Percentiles rank a stretch among this genome's conserved stretches.
These are phyloP conservation scores for Parazoanthus atlanticus DNA, from an alignment of 92 coral and sea anemone genomes.

Conservation along the genomic window DNA sequence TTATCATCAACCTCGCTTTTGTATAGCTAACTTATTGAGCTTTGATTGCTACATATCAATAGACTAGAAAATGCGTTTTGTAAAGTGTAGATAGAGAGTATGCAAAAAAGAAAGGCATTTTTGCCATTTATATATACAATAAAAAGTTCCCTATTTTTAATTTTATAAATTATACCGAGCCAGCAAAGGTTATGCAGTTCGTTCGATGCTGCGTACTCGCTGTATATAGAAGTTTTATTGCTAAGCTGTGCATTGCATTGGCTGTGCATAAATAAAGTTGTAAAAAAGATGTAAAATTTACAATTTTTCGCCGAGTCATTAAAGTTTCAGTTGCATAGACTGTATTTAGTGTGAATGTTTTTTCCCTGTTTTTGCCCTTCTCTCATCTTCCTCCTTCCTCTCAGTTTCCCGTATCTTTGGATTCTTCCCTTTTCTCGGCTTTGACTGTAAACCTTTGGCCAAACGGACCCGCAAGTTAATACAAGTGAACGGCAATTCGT, in stretches of 20 bases:
- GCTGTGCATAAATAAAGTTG: not conserved
- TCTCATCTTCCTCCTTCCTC: not conserved
- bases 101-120: not conserved
- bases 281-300: not conserved
- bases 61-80: not conserved
- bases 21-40: not conserved
- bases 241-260: not conserved
- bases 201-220: not conserved
- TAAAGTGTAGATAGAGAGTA: not conserved
- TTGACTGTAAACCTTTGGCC: too few species aligned
- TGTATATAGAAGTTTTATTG: too few species aligned
- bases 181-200: not conserved
- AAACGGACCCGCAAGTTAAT: too few species aligned
- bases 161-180: slow-evolving; percentile 30
- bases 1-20: not conserved
- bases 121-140: slow-evolving; percentile 35
- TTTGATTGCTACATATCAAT: not conserved
- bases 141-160: slow-evolving; percentile 34
- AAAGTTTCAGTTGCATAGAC: not conserved
- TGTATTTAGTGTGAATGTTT: not conserved
- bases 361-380: not conserved
- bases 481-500: too few species aligned
- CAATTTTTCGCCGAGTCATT: not conserved
- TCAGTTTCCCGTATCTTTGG: too few species aligned
- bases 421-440: too few species aligned